phyloP scores from a whole-genome alignment of 2,888 invertebrate genomes.

The Petrophora chlorosata region DNA sequence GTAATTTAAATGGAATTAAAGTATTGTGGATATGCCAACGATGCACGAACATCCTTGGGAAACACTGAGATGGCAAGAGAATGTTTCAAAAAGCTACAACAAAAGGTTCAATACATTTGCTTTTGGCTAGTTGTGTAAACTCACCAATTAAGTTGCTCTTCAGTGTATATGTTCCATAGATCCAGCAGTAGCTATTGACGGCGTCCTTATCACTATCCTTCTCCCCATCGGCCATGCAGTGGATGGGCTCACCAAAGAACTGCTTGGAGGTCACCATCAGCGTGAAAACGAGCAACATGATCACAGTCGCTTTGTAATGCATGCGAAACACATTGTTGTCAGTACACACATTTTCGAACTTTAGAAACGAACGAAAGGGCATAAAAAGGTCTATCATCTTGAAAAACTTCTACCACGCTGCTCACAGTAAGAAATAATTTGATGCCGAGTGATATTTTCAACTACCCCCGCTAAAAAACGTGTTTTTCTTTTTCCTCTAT shows the following conservation, averaged over 20 bases:
- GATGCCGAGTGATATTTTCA: not conserved
- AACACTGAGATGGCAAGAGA: too few species aligned
- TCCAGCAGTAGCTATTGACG: conserved; percentile 91
- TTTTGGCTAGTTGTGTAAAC: conserved; percentile 22
- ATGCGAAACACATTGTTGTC: conserved; percentile 90
- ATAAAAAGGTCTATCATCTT: conserved; percentile 87
- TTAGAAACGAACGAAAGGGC: conserved; percentile 86
- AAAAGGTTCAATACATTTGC: too few species aligned
- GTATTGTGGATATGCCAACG: too few species aligned
- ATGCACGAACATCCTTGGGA: too few species aligned
- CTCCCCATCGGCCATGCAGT: conserved; percentile 85
- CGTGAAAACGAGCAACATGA: conserved; percentile 88
- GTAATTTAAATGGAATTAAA: not conserved
- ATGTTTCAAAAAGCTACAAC: too few species aligned
- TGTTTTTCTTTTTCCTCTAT: not conserved
- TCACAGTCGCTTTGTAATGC: conserved; percentile 89
- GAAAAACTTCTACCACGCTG: conserved; percentile 8
- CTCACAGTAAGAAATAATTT: not conserved
- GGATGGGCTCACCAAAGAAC: conserved; percentile 93
- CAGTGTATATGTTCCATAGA: conserved; percentile 88
- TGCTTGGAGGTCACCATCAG: conserved; percentile 91
- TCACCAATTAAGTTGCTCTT: conserved; percentile 71
- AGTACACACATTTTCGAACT: conserved; percentile 86
- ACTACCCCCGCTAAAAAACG: conserved; percentile 5
- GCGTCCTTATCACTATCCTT: conserved; percentile 81